Evolutionary conservation across 1,140 invertebrate genomes (phyloP).

Genomic region (Cotesia chilonis): DNA sequence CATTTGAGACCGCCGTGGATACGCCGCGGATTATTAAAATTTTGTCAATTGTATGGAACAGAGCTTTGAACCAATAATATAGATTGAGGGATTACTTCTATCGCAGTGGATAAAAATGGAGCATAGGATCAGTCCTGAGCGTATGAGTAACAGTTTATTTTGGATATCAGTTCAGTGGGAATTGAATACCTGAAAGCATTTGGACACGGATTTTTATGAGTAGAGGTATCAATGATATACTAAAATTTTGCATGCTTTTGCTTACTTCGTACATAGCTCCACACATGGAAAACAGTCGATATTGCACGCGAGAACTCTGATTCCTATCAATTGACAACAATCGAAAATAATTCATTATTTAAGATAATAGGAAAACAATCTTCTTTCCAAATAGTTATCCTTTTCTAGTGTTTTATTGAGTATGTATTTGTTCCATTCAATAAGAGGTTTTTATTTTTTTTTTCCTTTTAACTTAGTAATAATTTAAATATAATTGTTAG

Average conservation of each 20-base stretch:
- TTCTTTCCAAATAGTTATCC: constrained; percentile 20
- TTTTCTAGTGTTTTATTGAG: constrained; percentile 16
- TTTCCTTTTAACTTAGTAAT: no score
- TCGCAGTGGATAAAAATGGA: constrained; percentile 40
- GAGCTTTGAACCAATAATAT: constrained; percentile 43
- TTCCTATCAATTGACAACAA: constrained; percentile 26
- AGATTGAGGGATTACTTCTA: constrained; percentile 50
- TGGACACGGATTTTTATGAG: constrained; percentile 47
- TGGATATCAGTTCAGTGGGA: constrained; percentile 44
- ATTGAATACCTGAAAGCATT: constrained; percentile 49
- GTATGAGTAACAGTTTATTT: constrained; percentile 27
- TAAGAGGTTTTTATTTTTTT: neutral
- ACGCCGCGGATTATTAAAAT: constrained; percentile 47
- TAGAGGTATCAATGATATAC: constrained; percentile 40
- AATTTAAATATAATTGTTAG: no score
- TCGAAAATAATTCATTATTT: constrained; percentile 29
- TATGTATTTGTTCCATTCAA: constrained; percentile 14
- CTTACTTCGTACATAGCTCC: constrained; percentile 31
- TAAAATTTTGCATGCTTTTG: constrained; percentile 50
- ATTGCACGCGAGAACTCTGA: constrained; percentile 25
- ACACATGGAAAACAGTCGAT: constrained; percentile 27
- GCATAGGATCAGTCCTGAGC: neutral
- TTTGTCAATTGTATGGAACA: constrained; percentile 46
- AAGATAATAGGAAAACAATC: constrained; percentile 38
- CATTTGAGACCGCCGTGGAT: constrained; percentile 24